phyloP scores from a whole-genome alignment of 2,888 invertebrate genomes.

The Netelia fuscicornis region DNA sequence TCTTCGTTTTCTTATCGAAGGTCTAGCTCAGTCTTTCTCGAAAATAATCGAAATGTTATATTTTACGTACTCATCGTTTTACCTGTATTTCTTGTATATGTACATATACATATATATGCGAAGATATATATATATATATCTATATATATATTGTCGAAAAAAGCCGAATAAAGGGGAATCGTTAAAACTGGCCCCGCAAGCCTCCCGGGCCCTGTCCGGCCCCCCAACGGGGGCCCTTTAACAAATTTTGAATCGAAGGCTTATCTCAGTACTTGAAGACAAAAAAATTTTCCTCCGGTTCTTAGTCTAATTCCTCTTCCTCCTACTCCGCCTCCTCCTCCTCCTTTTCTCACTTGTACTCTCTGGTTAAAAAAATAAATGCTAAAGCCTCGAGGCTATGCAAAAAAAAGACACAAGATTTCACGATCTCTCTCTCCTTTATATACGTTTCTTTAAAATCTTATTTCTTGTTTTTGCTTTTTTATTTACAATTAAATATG shows the following conservation, averaged over 20 bases:
- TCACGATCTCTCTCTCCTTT: conserved; percentile 59
- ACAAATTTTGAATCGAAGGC: conserved; percentile 37
- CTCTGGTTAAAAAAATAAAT: conserved; percentile 81
- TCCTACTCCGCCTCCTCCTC: conserved; percentile 17
- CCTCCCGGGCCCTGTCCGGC: conserved; percentile 24
- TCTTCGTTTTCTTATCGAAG: conserved; percentile 39
- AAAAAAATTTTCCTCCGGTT: neutral
- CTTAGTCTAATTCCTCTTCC: conserved; percentile 19
- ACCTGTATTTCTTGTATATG: conserved; percentile 34
- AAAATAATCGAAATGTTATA: conserved; percentile 59
- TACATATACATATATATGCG: conserved; percentile 32
- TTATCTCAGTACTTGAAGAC: conserved; percentile 31
- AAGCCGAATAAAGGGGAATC: conserved; percentile 37
- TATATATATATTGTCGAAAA: conserved; percentile 16
- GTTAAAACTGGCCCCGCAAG: conserved; percentile 37
- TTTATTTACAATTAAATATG: conserved; percentile 60
- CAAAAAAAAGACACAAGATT: conserved; percentile 74
- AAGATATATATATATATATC: conserved; percentile 33
- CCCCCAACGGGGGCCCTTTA: conserved; percentile 32
- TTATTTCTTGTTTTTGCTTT: neutral
- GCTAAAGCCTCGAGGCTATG: conserved; percentile 75
- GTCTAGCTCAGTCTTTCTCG: conserved; percentile 65
- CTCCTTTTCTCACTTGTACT: conserved; percentile 67
- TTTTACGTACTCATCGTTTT: conserved; percentile 27
- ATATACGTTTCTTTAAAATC: neutral